Conservation (phyloP, 2,888 invertebrate species). For the Melipona beecheii region DNA sequence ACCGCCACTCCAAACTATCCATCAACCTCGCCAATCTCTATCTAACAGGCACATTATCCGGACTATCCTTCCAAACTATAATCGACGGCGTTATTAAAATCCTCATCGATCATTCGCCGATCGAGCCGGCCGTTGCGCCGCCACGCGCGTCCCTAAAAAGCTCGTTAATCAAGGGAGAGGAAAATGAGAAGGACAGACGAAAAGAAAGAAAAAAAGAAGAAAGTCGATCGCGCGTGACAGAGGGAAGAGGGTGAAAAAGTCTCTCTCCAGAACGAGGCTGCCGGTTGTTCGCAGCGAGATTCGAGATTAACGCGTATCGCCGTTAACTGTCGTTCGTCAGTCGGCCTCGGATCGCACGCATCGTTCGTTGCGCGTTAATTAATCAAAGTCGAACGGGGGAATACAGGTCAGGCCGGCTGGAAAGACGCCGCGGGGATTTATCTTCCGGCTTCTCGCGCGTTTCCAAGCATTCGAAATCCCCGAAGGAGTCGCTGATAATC, state of each 20-base stretch:
- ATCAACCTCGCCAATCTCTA: neutral
- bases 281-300: slow-evolving; percentile 43
- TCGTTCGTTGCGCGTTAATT: slow-evolving; percentile 59
- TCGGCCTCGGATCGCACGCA: slow-evolving; percentile 42
- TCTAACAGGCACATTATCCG: slow-evolving; percentile 6
- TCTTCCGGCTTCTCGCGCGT: slow-evolving; percentile 29
- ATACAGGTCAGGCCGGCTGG: slow-evolving; percentile 24
- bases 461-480: slow-evolving; percentile 26
- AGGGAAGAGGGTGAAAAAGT: slow-evolving; percentile 36
- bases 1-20: neutral
- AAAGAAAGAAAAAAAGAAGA: slow-evolving; percentile 12
- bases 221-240: slow-evolving; percentile 51
- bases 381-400: slow-evolving; percentile 60
- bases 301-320: slow-evolving; percentile 43
- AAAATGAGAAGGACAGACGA: neutral
- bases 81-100: slow-evolving; percentile 43
- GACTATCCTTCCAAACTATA: neutral
- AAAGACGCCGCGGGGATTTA: slow-evolving; percentile 63
- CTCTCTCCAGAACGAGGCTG: slow-evolving; percentile 14
- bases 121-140: slow-evolving; percentile 6
- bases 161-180: slow-evolving; percentile 65
- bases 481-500: slow-evolving; percentile 55
- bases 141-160: slow-evolving; percentile 37
- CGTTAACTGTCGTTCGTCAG: slow-evolving; percentile 55
- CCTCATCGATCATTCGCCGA: slow-evolving; percentile 45